Base-by-base conservation (phyloP, 2,888 invertebrate species). In the Pharmacophagus antenor region DNA sequence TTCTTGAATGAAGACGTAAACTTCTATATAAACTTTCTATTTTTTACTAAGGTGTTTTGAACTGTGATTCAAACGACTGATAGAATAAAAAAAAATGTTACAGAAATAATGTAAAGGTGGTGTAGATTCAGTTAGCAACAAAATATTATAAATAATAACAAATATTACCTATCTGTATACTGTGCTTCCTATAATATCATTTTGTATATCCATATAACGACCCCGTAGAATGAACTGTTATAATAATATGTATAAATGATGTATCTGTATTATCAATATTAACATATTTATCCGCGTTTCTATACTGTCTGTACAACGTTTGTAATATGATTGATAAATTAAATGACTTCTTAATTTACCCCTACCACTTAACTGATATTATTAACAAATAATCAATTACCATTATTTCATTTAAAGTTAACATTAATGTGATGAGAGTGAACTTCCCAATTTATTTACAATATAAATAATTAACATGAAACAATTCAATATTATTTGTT, bases 31-130 rank as follows among this genome's bases (percentile, higher is more conserved):
- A 52, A 53, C 23, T 49, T 27, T 56, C 42, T 42, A 56, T 49
- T 54, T 50, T 41, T 54, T 31, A n/a, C 54, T 59, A 55, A 55
- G 60, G 18, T 53, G 53, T 60, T 60, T 60, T 55, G 60, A 60
- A 60, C 60, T 60, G 60, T 60, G 60, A 60, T 60, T 55, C 60
- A 60, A 55, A 60, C 37, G 60, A 60, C 60, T 60, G 60, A 59
- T 59, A 54, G 46, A 31, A 22, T 54, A 59, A 54, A 59, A 54
- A 54, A 54, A 59, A 59, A 7, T 17, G 20, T 25, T 41, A 25
- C 37, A 55, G 55, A 55, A 23, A 50, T 22, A 48, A 50, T 57
- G 50, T 57, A 44, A 17, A 23, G 17, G 25, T 59, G 48, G 2
- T 31, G 31, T 46, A 44, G 21, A 23, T 23, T 51, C 51, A 56